phyloP scores from a whole-genome alignment of 2,797 vertebrate species.

The Artibeus lituratus region DNA sequence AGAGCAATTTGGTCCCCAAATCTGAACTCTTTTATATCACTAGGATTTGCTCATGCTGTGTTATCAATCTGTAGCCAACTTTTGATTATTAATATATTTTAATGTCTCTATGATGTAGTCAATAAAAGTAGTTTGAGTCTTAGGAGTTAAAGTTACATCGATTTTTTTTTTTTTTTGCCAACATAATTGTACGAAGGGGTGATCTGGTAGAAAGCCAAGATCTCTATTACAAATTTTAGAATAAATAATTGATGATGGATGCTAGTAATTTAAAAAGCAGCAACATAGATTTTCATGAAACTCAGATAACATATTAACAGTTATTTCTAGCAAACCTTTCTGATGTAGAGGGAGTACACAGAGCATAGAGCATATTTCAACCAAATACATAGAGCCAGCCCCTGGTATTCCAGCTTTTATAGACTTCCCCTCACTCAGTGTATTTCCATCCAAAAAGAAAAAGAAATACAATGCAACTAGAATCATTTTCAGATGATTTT shows the following conservation, averaged over 20 bases:
- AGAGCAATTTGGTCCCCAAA: background rate
- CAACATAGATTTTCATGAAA: background rate
- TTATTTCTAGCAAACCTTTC: background rate
- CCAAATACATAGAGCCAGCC: background rate
- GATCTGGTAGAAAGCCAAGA: background rate
- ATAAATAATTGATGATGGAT: background rate
- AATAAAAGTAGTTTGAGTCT: background rate
- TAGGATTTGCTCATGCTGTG: background rate
- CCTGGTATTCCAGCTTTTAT: background rate
- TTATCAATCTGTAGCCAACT: background rate
- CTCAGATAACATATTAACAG: background rate
- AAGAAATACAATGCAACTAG: background rate
- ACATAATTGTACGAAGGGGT: background rate
- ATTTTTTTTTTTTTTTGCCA: background rate
- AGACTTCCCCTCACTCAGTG: background rate
- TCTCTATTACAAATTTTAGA: background rate
- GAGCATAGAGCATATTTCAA: background rate
- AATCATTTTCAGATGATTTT: background rate
- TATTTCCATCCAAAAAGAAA: background rate
- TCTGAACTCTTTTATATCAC: background rate
- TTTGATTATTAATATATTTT: constrained; percentile 9
- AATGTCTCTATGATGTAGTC: background rate
- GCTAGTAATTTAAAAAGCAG: background rate
- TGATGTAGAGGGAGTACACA: background rate
- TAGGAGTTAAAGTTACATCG: background rate